Evolutionary conservation across 2,113 vertebrate species (phyloP).

Genomic region (Rhea pennata): DNA sequence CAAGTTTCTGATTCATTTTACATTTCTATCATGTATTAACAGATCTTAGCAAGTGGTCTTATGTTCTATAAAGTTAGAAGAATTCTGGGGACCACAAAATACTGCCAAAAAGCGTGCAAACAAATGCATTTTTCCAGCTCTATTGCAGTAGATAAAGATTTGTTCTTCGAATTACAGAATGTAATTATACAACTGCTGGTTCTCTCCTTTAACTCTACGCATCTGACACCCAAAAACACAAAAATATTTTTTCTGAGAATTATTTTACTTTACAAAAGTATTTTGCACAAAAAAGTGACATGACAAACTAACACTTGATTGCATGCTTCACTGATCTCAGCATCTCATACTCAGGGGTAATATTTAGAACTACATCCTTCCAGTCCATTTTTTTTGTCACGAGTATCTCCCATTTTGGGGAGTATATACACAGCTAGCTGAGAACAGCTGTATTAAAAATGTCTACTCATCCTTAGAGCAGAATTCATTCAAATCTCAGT

Average conservation of each 20-base stretch:
- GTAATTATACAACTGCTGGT: background rate
- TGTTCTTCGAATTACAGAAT: background rate
- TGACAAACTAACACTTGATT: background rate
- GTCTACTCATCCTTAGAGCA: background rate
- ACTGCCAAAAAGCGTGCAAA: background rate
- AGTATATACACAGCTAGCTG: background rate
- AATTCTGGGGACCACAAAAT: background rate
- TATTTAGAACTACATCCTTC: background rate
- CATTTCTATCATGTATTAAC: background rate
- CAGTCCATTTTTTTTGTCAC: background rate
- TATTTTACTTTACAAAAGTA: conserved; percentile 38
- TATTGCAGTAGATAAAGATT: background rate
- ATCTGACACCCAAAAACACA: background rate
- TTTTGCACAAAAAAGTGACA: conserved; percentile 1
- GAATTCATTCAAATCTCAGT: background rate
- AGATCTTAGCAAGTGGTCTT: background rate
- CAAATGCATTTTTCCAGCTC: background rate
- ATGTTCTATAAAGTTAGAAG: background rate
- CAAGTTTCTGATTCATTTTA: background rate
- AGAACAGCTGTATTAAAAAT: background rate
- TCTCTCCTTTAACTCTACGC: background rate
- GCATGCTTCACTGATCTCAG: conserved; percentile 40
- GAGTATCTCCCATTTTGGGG: background rate
- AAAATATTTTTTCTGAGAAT: conserved; percentile 21
- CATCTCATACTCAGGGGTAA: background rate